These are phyloP conservation scores for Tympanuchus pallidicinctus DNA, from an alignment of 2,113 vertebrate species.

Conservation along the genomic window DNA sequence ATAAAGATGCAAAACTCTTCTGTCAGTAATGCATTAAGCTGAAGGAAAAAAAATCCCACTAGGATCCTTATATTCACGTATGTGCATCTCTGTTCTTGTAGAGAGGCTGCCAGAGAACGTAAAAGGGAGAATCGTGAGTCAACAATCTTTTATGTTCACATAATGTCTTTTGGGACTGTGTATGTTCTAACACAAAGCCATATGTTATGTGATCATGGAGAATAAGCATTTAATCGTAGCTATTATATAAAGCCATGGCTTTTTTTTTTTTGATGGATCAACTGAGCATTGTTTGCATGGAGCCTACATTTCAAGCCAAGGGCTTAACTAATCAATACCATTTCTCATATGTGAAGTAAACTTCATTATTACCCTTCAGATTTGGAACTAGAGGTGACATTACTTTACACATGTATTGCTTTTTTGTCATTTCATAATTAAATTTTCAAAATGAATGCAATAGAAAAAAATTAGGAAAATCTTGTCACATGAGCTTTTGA, in stretches of 20 bases:
- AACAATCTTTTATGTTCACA: constrained; percentile 3
- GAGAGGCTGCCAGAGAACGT: not conserved
- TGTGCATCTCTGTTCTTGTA: not conserved
- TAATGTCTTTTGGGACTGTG: not conserved
- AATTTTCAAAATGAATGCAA: constrained; percentile 1
- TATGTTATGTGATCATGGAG: not conserved
- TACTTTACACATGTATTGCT: not conserved
- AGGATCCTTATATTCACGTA: not conserved
- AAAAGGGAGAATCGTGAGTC: not conserved
- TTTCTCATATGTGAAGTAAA: constrained; percentile 40
- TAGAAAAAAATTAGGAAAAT: not conserved
- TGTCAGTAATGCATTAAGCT: not conserved
- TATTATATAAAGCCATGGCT: not conserved
- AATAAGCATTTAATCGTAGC: not conserved
- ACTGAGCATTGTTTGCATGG: constrained; percentile 36
- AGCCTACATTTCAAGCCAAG: constrained; percentile 39
- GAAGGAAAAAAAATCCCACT: not conserved
- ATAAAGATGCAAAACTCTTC: not conserved
- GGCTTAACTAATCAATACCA: constrained; percentile 20
- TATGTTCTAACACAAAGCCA: not conserved
- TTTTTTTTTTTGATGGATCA: constrained; percentile 19
- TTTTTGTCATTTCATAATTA: not conserved
- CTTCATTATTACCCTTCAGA: constrained; percentile 27
- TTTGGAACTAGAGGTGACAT: constrained; percentile 26
- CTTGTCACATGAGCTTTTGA: not conserved